Evolutionary conservation across 2,888 invertebrate species (phyloP).

Genomic region (Cybosia mesomella): DNA sequence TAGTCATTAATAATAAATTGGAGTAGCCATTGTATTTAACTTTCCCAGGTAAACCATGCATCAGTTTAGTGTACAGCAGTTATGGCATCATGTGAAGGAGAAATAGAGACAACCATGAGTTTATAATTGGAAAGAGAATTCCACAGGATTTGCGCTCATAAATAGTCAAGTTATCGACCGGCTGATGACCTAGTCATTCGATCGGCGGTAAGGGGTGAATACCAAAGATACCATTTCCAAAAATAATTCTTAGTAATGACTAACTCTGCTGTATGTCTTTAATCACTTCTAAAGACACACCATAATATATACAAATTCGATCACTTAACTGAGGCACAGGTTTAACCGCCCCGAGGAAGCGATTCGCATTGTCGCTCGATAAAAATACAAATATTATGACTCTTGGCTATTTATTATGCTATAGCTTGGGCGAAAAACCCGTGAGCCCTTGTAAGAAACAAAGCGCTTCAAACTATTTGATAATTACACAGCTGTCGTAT

Average conservation of each 20-base stretch:
- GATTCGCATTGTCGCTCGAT: background rate
- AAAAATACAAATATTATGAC: background rate
- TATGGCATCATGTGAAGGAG: too few relatives aligned
- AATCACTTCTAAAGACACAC: background rate
- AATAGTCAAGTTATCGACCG: background rate
- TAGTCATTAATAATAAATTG: too few relatives aligned
- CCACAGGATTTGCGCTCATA: too few relatives aligned
- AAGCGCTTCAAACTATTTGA: too few relatives aligned
- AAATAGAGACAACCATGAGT: too few relatives aligned
- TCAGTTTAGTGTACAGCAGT: too few relatives aligned
- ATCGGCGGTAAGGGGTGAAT: background rate
- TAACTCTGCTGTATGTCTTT: background rate
- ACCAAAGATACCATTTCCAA: background rate
- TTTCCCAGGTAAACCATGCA: too few relatives aligned
- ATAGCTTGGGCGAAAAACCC: background rate
- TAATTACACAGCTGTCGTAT: too few relatives aligned
- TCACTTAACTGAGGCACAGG: background rate
- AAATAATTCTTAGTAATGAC: background rate
- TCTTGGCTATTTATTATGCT: background rate
- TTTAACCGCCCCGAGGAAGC: background rate
- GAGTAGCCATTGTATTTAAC: too few relatives aligned
- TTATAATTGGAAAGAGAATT: too few relatives aligned
- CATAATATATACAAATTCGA: constrained; percentile 7
- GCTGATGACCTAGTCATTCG: background rate
- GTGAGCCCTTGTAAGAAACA: too few relatives aligned